Evolutionary conservation across 1,140 invertebrate species (phyloP), one percentile per base, ranked within the genome.

Genomic region (Theocolax elegans): DNA sequence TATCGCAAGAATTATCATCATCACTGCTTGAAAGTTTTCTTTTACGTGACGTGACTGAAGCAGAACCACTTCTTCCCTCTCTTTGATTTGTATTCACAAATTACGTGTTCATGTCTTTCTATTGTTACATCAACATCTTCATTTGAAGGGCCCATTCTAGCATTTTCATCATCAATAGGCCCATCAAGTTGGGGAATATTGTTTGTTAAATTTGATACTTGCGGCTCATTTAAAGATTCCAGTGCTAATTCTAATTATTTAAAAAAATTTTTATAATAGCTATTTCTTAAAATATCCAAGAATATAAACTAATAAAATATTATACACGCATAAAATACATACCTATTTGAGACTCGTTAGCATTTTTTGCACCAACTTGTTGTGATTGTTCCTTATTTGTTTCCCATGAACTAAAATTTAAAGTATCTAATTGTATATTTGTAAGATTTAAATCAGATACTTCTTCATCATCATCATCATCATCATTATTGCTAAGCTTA

Each of bases 371-470:
- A 21, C 4, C 1, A 21, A 25, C 2, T 35, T 7, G 1, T 44
- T 64, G 68, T 17, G 29, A 51, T 7, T 29, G 38, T 59, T 53
- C 29, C 23, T 15, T 38, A 21, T 19, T 13, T 68, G 69, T 40
- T 66, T 79, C 77, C 78, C 77, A 80, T 13, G 75, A 73, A 75
- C 75, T 82, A 29, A 81, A 49, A n/a, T 72, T 77, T 38, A 83
- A 42, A 15, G 60, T 76, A 68, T 79, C 72, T 29, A 86, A 40
- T 64, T 86, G 74, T 40, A 78, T 73, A 67, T 72, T 80, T 31
- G 85, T 85, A 9, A 85, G 74, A 76, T 85, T 86, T 38, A 86
- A 67, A 76, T 86, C 79, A 6, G 74, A 72, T 65, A 74, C 42
- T 9, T 82, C 75, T 29, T 84, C 79, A 54, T 80, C 77, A 10